A percentile compares a stretch with the other conserved stretches of the same genome.
Conservation (phyloP, 2,113 vertebrate genomes). For the Microcebus lehilahytsara region DNA sequence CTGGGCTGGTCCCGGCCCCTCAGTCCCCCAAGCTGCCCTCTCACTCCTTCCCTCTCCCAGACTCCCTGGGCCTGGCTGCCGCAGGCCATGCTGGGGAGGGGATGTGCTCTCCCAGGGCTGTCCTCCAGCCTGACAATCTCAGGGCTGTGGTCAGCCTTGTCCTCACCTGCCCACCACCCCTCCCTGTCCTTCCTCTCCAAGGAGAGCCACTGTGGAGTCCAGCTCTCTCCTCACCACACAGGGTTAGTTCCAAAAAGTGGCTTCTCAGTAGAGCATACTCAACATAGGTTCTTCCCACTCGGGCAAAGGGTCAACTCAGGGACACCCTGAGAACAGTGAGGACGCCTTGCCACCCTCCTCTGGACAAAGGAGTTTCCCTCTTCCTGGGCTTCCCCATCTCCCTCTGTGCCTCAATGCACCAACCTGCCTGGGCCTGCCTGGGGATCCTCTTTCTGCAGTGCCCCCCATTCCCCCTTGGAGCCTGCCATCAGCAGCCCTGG, state of each 20-base stretch:
- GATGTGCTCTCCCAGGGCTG: background rate
- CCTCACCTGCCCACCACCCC: background rate
- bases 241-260: too few relatives aligned
- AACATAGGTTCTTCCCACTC: fast-evolving
- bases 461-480: background rate
- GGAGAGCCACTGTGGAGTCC: background rate
- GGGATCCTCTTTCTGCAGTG: background rate
- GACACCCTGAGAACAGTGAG: background rate
- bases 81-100: background rate
- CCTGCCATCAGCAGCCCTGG: background rate
- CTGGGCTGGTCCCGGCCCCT: background rate
- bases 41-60: background rate
- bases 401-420: background rate
- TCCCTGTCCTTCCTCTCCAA: background rate
- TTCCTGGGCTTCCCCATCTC: background rate
- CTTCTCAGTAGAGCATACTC: background rate
- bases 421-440: background rate
- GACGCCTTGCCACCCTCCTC: background rate
- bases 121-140: too few relatives aligned
- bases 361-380: background rate
- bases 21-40: background rate
- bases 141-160: background rate
- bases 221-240: background rate
- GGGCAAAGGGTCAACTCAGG: background rate
- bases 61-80: background rate